Base-by-base conservation (phyloP, 2,888 invertebrate species). In the Callyntrura guangdongensis region DNA sequence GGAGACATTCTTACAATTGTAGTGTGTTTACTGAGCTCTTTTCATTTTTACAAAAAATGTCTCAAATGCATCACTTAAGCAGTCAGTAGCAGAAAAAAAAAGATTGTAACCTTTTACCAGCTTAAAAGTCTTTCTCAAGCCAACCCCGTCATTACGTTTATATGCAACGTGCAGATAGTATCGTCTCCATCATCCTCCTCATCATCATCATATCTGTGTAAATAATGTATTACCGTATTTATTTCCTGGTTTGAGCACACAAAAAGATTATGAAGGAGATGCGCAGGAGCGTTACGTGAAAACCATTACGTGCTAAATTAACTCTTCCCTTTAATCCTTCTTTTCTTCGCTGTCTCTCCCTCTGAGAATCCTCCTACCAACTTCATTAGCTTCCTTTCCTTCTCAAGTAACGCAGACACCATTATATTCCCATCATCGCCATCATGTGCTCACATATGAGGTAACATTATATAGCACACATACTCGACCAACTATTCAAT, bases 241-340 rank as follows among this genome's bases (percentile, higher is more conserved):
- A 88, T 88, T 88, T 88, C 88, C 88, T 88, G 88, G 88, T 88
- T 86, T 82, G 25, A 25, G 25, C 77, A 27, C 17, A 45, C 74
- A 74, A 49, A 74, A 74, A 77, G 25, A 25, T 49, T 25, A 22
- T 67, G 27, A 53, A 81, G 11, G 27, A 49, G 49, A 74, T 25
- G 82, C n/a, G 45, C 53, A 86, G 20, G 61, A 89, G 25, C 59
- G 83, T 83, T 74, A 83, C 88, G 88, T 83, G 88, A 82, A 87
- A 89, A 83, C 83, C 69, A 87, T 56, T 56, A 56, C 74, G 27
- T 74, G 53, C 69, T 45, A 61, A 74, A 74, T 45, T 77, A 74
- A 86, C 86, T 74, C 17, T 74, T 47, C 47, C 47, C 72, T 12
- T 49, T 20, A 5, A 74, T 20, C 69, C 17, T 14, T 27, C 12